Evolutionary conservation across 2,888 invertebrate genomes (phyloP).

Genomic region (Buathra laborator): DNA sequence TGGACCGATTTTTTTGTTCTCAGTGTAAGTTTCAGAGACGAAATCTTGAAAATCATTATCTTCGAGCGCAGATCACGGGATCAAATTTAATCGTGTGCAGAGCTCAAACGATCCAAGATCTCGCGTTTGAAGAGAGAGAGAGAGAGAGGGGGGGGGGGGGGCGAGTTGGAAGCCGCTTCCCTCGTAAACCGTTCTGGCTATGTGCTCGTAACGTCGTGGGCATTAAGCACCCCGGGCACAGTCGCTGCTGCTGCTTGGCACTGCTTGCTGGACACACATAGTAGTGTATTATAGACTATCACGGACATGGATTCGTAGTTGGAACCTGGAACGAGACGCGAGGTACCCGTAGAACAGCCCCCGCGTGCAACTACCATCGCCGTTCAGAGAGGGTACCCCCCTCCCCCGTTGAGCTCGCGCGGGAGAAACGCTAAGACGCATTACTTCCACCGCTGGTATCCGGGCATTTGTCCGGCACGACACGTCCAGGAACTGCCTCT

Average conservation of each 20-base stretch:
- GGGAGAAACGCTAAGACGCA: conserved; percentile 80
- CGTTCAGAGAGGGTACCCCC: background rate
- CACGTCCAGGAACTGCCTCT: conserved; percentile 82
- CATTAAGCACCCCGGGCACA: conserved; percentile 45
- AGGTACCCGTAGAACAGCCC: conserved; percentile 20
- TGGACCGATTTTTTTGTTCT: too few species aligned
- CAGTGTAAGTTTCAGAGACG: background rate
- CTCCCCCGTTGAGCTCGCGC: conserved; percentile 41
- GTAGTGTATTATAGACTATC: background rate
- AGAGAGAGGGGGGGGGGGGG: background rate
- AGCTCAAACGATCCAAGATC: conserved; percentile 10
- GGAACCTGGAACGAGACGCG: conserved; percentile 24
- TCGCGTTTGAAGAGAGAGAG: conserved; percentile 11
- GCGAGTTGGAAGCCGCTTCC: conserved; percentile 25
- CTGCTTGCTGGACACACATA: background rate
- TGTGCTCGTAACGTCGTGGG: conserved; percentile 52
- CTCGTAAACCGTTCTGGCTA: conserved; percentile 52
- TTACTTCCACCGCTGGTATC: conserved; percentile 84
- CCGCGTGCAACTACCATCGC: conserved; percentile 38
- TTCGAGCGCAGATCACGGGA: background rate
- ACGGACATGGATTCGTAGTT: conserved; percentile 19
- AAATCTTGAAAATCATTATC: background rate
- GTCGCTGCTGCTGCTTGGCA: conserved; percentile 10
- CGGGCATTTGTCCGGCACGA: conserved; percentile 85
- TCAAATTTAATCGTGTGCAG: conserved; percentile 7